Percentiles rank a stretch among this genome's conserved stretches.
These are phyloP conservation scores for Oxyteleia sp. DNA, from an alignment of 2,888 invertebrate species.

Conservation along the genomic window DNA sequence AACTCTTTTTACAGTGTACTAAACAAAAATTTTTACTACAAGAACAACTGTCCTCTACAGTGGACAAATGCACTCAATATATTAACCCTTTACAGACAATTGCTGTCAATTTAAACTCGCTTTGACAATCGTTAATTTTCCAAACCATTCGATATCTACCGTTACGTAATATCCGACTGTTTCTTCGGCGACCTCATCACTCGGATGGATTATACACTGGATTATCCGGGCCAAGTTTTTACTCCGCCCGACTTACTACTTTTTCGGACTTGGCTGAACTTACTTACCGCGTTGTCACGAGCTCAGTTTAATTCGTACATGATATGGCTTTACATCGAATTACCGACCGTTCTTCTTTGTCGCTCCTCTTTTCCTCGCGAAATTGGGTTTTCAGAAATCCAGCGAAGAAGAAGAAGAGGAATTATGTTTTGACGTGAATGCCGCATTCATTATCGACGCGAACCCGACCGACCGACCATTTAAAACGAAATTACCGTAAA, in stretches of 20 bases:
- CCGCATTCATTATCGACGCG: slow-evolving; percentile 20
- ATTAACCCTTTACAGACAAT: no score
- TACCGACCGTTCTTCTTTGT: slow-evolving; percentile 36
- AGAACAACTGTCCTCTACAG: no score
- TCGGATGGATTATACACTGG: no score
- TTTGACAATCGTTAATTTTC: no score
- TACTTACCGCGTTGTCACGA: slow-evolving; percentile 65
- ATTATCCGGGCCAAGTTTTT: slow-evolving; percentile 63
- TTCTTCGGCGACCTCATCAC: no score
- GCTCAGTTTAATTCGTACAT: slow-evolving; percentile 63
- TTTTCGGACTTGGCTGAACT: slow-evolving; percentile 63
- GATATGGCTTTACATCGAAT: slow-evolving; percentile 67
- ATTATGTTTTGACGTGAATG: slow-evolving; percentile 33
- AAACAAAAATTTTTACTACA: no score
- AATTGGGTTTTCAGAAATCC: slow-evolving; percentile 39
- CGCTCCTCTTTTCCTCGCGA: slow-evolving; percentile 7
- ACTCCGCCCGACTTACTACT: slow-evolving; percentile 46
- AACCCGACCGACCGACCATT: slow-evolving; percentile 15
- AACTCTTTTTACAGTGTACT: no score
- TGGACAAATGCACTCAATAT: no score
- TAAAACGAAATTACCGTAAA: not conserved
- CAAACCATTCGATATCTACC: no score
- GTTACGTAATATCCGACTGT: no score
- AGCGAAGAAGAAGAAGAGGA: slow-evolving; percentile 14
- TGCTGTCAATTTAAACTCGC: no score